Percentiles rank a stretch among this genome's conserved stretches.
Conservation (phyloP, 2,797 vertebrate genomes). For the Gallinago stenura region DNA sequence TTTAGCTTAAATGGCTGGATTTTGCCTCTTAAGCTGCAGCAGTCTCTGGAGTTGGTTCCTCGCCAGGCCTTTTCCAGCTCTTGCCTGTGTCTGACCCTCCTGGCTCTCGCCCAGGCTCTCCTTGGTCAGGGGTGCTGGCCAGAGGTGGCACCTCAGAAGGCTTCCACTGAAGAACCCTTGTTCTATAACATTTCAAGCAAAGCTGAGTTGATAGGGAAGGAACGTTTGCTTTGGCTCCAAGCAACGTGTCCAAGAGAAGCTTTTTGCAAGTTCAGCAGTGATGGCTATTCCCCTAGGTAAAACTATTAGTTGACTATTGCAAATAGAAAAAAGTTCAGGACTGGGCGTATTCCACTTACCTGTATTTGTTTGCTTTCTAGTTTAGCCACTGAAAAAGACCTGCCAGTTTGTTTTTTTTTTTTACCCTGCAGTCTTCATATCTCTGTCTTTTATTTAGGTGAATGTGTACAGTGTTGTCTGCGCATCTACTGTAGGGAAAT, state of each 20-base stretch:
- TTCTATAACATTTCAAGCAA: background rate
- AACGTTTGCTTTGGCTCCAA: background rate
- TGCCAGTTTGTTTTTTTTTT: background rate
- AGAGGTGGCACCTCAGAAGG: background rate
- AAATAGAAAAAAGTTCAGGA: background rate
- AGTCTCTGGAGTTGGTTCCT: background rate
- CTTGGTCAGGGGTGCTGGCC: background rate
- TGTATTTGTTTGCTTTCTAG: background rate
- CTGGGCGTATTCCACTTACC: background rate
- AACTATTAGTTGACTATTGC: background rate
- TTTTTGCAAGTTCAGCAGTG: background rate
- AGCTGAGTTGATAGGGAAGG: background rate
- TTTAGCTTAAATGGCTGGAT: background rate
- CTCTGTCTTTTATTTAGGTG: background rate
- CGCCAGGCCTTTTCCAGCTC: background rate
- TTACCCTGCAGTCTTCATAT: background rate
- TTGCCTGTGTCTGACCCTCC: background rate
- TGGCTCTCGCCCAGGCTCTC: background rate
- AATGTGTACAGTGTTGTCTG: background rate
- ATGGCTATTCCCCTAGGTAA: background rate
- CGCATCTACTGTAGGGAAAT: background rate
- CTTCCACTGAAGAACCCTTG: background rate
- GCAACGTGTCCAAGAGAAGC: background rate
- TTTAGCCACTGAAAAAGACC: background rate
- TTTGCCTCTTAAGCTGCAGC: background rate